Evolutionary conservation across 2,888 invertebrate genomes (phyloP).

Genomic region (Plebejus melissa): DNA sequence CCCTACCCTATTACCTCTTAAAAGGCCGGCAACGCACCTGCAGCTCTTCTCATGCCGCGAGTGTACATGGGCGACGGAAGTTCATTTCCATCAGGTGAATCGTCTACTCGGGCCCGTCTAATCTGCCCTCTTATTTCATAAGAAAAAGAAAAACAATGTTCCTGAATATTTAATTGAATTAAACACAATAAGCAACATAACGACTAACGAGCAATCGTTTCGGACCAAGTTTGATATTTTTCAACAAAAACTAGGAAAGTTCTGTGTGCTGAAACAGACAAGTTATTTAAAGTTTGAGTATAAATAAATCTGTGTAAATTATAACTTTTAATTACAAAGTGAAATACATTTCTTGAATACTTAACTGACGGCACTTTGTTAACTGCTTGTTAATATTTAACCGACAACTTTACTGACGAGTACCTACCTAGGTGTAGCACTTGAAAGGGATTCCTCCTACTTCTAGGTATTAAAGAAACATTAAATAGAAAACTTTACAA

Average conservation of each 20-base stretch:
- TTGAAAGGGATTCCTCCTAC: neutral
- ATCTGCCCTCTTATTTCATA: no score
- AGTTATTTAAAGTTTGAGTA: conserved; percentile 24
- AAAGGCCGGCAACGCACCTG: no score
- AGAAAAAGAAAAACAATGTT: no score
- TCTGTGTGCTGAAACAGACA: conserved; percentile 5
- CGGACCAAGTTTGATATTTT: neutral
- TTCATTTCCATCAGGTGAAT: no score
- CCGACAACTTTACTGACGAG: neutral
- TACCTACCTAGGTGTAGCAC: neutral
- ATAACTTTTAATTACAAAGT: conserved; percentile 27
- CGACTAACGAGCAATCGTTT: neutral
- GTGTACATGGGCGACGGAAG: no score
- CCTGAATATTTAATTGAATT: neutral
- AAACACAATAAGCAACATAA: neutral
- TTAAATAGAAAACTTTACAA: neutral
- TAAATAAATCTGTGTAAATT: conserved; percentile 28
- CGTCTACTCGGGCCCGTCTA: no score
- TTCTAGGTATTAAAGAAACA: neutral
- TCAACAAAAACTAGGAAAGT: conserved; percentile 6
- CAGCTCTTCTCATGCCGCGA: no score
- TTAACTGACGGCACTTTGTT: conserved; percentile 25
- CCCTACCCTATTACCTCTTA: no score
- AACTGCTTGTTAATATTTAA: conserved; percentile 23
- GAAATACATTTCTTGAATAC: conserved; percentile 28